Percentiles rank a stretch among this genome's conserved stretches.
phyloP scores from a whole-genome alignment of 1,140 invertebrate species.

The Nebria ingens region DNA sequence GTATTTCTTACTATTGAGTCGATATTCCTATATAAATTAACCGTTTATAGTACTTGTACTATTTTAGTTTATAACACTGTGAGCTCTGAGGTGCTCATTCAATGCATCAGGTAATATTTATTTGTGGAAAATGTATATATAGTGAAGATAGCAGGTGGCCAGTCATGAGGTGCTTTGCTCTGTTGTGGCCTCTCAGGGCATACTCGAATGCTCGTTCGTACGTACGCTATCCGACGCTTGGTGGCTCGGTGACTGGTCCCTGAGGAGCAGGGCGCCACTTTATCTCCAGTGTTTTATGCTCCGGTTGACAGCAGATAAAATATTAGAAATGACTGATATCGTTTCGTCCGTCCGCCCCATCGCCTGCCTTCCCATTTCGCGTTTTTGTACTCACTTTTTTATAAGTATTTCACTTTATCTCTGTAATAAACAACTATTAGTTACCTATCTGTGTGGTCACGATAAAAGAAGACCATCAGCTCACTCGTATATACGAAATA shows the following conservation, averaged over 20 bases:
- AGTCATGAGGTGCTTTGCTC: conserved; percentile 21
- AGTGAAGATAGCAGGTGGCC: conserved; percentile 23
- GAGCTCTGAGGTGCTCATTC: too few species aligned
- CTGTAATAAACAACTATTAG: conserved; percentile 5
- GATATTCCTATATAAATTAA: too few species aligned
- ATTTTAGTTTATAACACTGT: too few species aligned
- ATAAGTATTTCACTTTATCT: conserved; percentile 7
- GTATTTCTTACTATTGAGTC: too few species aligned
- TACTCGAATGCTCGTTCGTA: too few species aligned
- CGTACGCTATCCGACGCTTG: conserved; percentile 19
- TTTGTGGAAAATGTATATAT: conserved; percentile 17
- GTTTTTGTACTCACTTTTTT: background rate
- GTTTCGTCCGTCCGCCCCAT: background rate
- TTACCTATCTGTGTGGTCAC: background rate
- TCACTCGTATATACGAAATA: too few species aligned
- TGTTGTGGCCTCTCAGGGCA: conserved; percentile 21
- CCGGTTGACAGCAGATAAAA: conserved; percentile 15
- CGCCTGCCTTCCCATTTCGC: background rate
- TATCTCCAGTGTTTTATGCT: conserved; percentile 13
- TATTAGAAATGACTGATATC: conserved; percentile 15
- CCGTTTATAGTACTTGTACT: too few species aligned
- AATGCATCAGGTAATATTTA: conserved; percentile 16
- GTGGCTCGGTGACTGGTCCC: conserved; percentile 9
- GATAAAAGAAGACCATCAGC: too few species aligned
- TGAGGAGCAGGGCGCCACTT: conserved; percentile 11